Evolutionary conservation across 2,113 vertebrate genomes (phyloP).

Genomic region (Trachemys scripta): DNA sequence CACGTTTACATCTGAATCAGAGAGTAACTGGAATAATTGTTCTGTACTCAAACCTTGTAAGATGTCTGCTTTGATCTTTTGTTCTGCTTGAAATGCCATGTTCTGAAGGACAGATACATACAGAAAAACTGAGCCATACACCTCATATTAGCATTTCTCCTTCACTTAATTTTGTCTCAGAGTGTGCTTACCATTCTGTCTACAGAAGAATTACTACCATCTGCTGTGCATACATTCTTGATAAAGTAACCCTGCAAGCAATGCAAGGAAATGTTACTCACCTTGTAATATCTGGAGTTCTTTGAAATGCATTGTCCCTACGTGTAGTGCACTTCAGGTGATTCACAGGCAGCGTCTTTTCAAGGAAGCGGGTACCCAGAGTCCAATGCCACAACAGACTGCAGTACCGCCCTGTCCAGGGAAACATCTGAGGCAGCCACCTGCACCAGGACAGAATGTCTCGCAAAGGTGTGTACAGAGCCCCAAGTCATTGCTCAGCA

Average conservation of each 20-base stretch:
- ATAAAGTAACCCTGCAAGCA: not conserved
- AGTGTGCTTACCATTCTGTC: not conserved
- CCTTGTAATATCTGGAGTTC: not conserved
- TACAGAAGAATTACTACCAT: not conserved
- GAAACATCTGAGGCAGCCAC: not conserved
- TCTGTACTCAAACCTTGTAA: slow-evolving; percentile 95
- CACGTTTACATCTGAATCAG: slow-evolving; percentile 95
- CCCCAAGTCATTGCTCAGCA: not conserved
- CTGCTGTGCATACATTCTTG: not conserved
- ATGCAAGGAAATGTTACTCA: not conserved
- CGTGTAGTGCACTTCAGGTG: not conserved
- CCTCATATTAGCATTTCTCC: slow-evolving; percentile 32
- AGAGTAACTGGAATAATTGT: slow-evolving; percentile 95
- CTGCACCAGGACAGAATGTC: not conserved
- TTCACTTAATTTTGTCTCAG: slow-evolving; percentile 18
- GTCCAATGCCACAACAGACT: not conserved
- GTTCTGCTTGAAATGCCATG: slow-evolving; percentile 99
- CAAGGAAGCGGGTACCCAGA: not conserved
- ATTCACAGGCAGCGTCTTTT: not conserved
- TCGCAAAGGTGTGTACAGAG: not conserved
- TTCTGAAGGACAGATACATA: slow-evolving; percentile 84
- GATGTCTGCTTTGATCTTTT: slow-evolving; percentile 98
- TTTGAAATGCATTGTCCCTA: not conserved
- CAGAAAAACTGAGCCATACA: slow-evolving; percentile 26
- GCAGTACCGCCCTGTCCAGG: not conserved